Evolutionary conservation across 2,797 vertebrate species (phyloP), one percentile per base, ranked within the genome.

Genomic region (Poliocrania exsul): DNA sequence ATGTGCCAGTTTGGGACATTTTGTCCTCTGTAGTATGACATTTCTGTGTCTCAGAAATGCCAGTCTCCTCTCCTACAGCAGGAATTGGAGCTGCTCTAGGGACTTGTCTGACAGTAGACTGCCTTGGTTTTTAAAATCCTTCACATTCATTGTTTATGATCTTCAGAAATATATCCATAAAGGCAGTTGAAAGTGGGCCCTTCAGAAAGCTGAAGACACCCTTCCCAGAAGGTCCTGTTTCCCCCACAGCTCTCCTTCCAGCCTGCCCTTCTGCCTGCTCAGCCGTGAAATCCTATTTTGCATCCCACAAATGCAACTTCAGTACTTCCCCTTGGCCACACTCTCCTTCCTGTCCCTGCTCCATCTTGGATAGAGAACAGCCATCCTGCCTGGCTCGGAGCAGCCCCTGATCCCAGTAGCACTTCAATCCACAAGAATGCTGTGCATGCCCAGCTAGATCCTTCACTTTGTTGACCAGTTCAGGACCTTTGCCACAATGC

Each of bases 381-480:
- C 49, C n/a, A 38, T 60, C 29, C 82, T 60, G 23, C 46, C 23
- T 5, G 3, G 20, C 54, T 33, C 44, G 26, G 44, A 40, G 47
- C 44, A 73, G 69, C 17, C 49, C 61, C 31, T 58, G 53, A 80
- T 40, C 23, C 81, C 0, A 0, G 19, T 16, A 62, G 49, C 1
- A 0, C 46, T 86, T 44, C 56, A 9, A 49, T 42, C 42, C 33
- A 26, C 1, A 2, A 80, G 31, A 38, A 49, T 61, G 29, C 35
- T 3, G 21, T 53, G 16, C 0, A 0, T 50, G 35, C 74, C 16
- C 4, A 6, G 65, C 12, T 10, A 2, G 35, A 62, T 61, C 44
- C 66, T 53, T 53, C 6, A 1, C 29, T 19, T 82, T n/a, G 7
- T 38, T 4, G 31, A 70, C 21, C 15, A 17, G 6, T 35, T 80